Conservation (phyloP, 1,140 invertebrate species). For the Steinernema khuongi region DNA sequence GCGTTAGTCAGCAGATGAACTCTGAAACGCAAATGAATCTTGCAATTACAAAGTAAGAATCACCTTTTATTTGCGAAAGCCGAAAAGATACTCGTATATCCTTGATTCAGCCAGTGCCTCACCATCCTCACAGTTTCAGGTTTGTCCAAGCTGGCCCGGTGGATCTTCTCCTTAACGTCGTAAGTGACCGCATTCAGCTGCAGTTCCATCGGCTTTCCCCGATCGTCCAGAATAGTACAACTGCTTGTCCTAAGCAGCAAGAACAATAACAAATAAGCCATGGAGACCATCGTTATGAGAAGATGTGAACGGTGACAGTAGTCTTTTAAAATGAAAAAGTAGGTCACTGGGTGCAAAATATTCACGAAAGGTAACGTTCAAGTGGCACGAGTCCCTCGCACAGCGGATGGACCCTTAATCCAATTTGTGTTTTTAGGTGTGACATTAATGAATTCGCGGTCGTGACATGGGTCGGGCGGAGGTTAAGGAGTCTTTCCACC, state of each 20-base stretch:
- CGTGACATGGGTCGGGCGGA: not conserved
- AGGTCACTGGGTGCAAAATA: not conserved
- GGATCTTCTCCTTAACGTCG: not conserved
- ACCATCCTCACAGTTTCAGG: not conserved
- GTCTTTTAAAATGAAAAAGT: not conserved
- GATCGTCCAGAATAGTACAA: not conserved
- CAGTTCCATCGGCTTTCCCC: not conserved
- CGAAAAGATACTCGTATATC: not conserved
- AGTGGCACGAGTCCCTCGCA: not conserved
- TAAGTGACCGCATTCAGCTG: not conserved
- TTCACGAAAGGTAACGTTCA: not conserved
- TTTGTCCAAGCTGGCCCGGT: not conserved
- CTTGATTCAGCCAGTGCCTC: not conserved
- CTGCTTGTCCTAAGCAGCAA: not conserved
- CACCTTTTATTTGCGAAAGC: not conserved
- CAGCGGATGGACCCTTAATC: not conserved
- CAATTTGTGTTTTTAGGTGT: not conserved
- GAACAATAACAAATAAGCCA: not conserved
- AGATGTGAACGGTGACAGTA: not conserved
- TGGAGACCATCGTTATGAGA: not conserved
- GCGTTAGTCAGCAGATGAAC: not conserved
- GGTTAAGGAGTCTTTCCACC: not conserved
- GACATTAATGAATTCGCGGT: not conserved
- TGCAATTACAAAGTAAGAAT: not conserved
- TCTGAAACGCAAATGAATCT: not conserved